Base-by-base conservation (phyloP, 2,113 vertebrate species). In the Varanus salvator region DNA sequence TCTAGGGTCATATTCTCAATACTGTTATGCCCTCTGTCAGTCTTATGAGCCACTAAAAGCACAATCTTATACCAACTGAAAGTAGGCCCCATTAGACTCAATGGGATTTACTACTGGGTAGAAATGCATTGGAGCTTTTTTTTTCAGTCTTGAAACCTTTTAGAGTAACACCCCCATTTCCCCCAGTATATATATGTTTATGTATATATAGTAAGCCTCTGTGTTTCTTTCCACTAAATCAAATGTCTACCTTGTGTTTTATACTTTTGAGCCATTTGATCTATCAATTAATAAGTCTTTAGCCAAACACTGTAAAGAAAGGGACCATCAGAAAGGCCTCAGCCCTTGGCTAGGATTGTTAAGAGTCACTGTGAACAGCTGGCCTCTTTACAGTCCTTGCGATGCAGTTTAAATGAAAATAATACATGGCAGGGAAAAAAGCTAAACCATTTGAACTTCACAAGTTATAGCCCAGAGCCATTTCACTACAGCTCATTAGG, bases 401-500 rank as follows among this genome's bases (percentile, higher is more conserved):
- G 93, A 96, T 96, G 91, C 89, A 95, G 95, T 96, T 97, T 97
- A 96, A 95, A 96, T 95, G 94, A 96, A 95, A 95, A 95, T 94
- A 96, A 96, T 96, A 94, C 95, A 96, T 88, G 91, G 95, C 93
- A 96, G 94, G 90, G 93, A 86, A 92, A 96, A 90, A 96, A 96
- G 92, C 94, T 95, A 96, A 96, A 96, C 93, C 95, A 97, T 97
- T 96, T 96, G 96, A 96, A 96, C 95, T 96, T 96, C 84, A 0
- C 95, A 94, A 96, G 94, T 95, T 96, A 94, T 96, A 97, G 97
- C 97, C 97, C 94, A 92, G 89, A 97, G 97, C 96, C 91, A 94
- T 96, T 97, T 96, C 93, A 94, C 94, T 96, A 95, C 92, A 96
- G 96, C 96, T 97, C 97, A 97, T 97, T 97, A 97, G 96, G 94